Percentiles rank a stretch among this genome's conserved stretches.
phyloP scores from a whole-genome alignment of 2,113 vertebrate genomes.

The Geothlypis trichas region DNA sequence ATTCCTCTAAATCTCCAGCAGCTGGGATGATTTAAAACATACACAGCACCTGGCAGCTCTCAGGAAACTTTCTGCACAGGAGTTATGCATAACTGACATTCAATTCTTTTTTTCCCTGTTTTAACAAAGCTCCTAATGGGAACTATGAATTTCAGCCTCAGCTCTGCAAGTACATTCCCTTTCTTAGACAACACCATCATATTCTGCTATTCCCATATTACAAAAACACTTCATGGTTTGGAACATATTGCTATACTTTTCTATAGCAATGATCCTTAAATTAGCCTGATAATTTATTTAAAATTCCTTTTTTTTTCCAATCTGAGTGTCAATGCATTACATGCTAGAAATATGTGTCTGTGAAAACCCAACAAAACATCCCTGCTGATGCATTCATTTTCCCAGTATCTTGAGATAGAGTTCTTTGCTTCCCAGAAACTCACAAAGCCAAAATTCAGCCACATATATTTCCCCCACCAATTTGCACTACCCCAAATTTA shows the following conservation, averaged over 20 bases:
- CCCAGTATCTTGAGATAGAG: neutral
- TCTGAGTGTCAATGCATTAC: neutral
- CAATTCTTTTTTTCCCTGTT: neutral
- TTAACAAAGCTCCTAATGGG: neutral
- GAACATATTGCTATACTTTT: neutral
- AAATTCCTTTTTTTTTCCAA: neutral
- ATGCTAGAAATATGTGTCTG: fast-evolving
- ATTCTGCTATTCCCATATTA: neutral
- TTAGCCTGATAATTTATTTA: neutral
- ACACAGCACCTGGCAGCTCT: neutral
- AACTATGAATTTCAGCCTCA: neutral
- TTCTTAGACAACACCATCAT: fast-evolving
- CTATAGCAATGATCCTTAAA: neutral
- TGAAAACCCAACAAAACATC: neutral
- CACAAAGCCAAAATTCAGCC: neutral
- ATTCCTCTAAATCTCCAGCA: neutral
- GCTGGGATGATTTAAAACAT: neutral
- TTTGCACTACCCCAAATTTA: neutral
- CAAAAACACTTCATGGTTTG: neutral
- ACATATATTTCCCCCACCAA: neutral
- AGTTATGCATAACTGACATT: neutral
- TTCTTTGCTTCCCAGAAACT: neutral
- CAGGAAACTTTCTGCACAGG: neutral
- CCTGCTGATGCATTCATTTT: neutral
- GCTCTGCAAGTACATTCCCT: neutral